Evolutionary conservation across 2,113 vertebrate species (phyloP), one percentile per base, ranked within the genome.

Genomic region (Rhinoderma darwinii): DNA sequence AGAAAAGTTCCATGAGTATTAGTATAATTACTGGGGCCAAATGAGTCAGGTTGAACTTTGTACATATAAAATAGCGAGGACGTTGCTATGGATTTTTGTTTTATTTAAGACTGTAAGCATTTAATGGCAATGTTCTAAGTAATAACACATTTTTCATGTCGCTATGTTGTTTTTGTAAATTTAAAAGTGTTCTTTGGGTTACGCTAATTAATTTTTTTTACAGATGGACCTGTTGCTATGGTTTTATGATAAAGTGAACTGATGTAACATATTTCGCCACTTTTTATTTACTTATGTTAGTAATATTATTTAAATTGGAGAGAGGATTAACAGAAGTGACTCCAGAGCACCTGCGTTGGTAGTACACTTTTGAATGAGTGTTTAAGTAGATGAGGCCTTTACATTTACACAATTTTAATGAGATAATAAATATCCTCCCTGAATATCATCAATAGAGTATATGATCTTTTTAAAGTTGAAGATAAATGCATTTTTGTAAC

Each of bases 41-140:
- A 84, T 74, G 47, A 84, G 39, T 73, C 47, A 50, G 82, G 17
- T 2, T 70, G 43, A 51, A 83, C 66, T 32, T 83, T 37, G 30
- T 39, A 72, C 47, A 50, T 43, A 82, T 66, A 7, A 30, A 61
- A 44, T 54, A 84, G 72, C 11, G 54, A 61, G 25, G 72, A 43
- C 25, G 72, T 75, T 84, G 83, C 83, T 59, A 84, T 84, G 70
- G 83, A 75, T 84, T 76, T 75, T 41, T 22, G 51, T 61, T 56
- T 72, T 75, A 84, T 84, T 68, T 54, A 73, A 15, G 32, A 30
- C 32, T 54, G 11, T 72, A 32, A 84, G 50, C 70, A 73, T 43
- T 75, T 75, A 84, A 76, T 76, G 54, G 70, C 50, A 84, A 84
- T 76, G 70, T 84, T 76, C 83, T 75, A 32, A 7, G 37, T 59